phyloP scores from a whole-genome alignment of 2,888 invertebrate genomes.

The Pyrrhosoma nymphula region DNA sequence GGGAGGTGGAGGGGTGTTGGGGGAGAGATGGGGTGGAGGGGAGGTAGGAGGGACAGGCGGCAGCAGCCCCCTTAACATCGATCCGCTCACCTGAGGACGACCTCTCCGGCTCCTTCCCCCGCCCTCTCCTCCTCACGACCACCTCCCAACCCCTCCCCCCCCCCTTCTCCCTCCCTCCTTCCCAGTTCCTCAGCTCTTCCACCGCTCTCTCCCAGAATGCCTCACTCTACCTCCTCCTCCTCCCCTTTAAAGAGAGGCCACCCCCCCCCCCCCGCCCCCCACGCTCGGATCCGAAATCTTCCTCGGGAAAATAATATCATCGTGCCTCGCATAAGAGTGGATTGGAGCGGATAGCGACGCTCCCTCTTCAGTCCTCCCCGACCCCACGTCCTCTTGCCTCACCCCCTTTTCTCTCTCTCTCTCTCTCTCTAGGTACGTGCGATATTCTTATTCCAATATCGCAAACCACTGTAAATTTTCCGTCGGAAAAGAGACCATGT shows the following conservation, averaged over 20 bases:
- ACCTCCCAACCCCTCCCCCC: not conserved
- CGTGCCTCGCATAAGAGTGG: not conserved
- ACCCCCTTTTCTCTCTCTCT: no score
- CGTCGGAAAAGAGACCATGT: no score
- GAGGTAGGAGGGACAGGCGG: not conserved
- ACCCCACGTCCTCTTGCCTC: no score
- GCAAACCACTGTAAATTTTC: not conserved
- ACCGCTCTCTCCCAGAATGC: not conserved
- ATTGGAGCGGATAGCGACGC: not conserved
- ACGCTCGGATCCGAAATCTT: slow-evolving; percentile 33
- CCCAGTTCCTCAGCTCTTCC: not conserved
- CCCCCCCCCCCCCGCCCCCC: not conserved
- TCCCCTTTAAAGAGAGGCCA: not conserved
- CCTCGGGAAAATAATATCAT: slow-evolving; percentile 38
- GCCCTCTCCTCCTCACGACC: no score
- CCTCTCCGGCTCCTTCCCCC: slow-evolving; percentile 4
- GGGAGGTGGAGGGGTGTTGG: not conserved
- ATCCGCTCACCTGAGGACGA: slow-evolving; percentile 52
- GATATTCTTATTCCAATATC: not conserved
- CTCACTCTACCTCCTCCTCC: not conserved
- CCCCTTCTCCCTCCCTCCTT: not conserved
- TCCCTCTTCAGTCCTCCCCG: not conserved
- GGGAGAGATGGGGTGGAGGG: not conserved
- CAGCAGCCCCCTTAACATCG: not conserved
- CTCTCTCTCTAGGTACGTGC: no score